These are phyloP conservation scores for Circaetus gallicus DNA, from an alignment of 2,113 vertebrate genomes.

Conservation along the genomic window DNA sequence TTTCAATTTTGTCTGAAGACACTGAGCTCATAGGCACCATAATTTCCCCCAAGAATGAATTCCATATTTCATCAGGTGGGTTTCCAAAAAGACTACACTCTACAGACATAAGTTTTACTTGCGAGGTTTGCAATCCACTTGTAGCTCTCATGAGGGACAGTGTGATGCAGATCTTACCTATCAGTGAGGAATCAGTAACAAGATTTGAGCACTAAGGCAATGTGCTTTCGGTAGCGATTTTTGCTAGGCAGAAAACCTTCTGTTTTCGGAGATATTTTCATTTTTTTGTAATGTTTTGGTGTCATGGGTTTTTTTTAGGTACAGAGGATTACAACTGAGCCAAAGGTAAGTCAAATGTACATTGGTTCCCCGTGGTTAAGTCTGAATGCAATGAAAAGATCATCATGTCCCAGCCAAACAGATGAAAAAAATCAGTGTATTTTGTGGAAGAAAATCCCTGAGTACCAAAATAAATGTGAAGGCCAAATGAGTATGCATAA, in stretches of 20 bases:
- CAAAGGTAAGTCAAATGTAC: background rate
- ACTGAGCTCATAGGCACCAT: background rate
- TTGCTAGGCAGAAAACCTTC: background rate
- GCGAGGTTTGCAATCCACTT: background rate
- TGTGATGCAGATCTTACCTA: background rate
- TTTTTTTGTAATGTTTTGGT: background rate
- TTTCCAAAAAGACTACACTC: background rate
- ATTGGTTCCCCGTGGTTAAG: background rate
- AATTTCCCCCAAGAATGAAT: background rate
- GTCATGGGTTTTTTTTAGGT: background rate
- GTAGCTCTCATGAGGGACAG: background rate
- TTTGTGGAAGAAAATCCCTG: background rate
- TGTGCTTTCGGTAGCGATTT: background rate
- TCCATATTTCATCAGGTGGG: background rate
- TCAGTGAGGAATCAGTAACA: background rate
- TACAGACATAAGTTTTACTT: background rate
- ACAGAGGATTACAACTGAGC: background rate
- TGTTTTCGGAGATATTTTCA: background rate
- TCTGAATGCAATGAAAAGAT: background rate
- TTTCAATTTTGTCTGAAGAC: background rate
- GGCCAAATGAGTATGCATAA: background rate
- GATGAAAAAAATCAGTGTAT: background rate
- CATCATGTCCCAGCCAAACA: background rate
- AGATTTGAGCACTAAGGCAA: background rate
- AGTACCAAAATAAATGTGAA: background rate